These are phyloP conservation scores for Salpingus planirostris DNA, from an alignment of 2,888 invertebrate genomes.

Conservation along the genomic window DNA sequence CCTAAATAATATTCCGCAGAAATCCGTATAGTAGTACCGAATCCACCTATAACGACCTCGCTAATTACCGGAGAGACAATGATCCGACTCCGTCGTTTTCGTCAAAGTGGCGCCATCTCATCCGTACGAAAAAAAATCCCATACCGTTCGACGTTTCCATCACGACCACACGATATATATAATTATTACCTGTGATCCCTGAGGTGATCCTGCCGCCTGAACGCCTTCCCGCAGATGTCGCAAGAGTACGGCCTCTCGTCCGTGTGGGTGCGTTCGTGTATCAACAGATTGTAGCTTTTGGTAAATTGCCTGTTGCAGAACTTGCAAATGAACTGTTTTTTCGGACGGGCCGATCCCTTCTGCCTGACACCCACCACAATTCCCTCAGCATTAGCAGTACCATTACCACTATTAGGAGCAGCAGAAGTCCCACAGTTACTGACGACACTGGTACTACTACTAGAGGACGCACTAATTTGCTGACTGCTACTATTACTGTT, in stretches of 20 bases:
- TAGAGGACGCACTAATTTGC: slow-evolving; percentile 47
- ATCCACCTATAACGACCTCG: too few species aligned
- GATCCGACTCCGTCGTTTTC: too few species aligned
- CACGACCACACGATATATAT: too few species aligned
- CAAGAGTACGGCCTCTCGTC: slow-evolving; percentile 94
- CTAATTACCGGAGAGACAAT: too few species aligned
- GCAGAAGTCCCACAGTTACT: slow-evolving; percentile 44
- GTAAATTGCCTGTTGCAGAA: slow-evolving; percentile 96
- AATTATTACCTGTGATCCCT: slow-evolving; percentile 72
- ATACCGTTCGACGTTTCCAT: too few species aligned
- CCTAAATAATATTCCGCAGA: too few species aligned
- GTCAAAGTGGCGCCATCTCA: too few species aligned
- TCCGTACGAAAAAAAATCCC: background rate
- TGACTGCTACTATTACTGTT: too few species aligned
- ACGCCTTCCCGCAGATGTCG: slow-evolving; percentile 93
- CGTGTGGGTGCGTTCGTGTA: slow-evolving; percentile 95
- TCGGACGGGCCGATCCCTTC: slow-evolving; percentile 49
- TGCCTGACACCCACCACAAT: slow-evolving; percentile 12
- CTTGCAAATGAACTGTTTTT: slow-evolving; percentile 92
- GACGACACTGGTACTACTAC: slow-evolving; percentile 42
- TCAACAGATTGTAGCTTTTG: slow-evolving; percentile 94
- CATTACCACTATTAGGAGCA: background rate
- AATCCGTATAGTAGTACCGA: too few species aligned
- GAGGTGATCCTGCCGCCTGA: slow-evolving; percentile 88
- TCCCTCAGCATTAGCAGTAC: too few species aligned